phyloP scores from a whole-genome alignment of 2,113 vertebrate genomes.

The Ageneiosus marmoratus region DNA sequence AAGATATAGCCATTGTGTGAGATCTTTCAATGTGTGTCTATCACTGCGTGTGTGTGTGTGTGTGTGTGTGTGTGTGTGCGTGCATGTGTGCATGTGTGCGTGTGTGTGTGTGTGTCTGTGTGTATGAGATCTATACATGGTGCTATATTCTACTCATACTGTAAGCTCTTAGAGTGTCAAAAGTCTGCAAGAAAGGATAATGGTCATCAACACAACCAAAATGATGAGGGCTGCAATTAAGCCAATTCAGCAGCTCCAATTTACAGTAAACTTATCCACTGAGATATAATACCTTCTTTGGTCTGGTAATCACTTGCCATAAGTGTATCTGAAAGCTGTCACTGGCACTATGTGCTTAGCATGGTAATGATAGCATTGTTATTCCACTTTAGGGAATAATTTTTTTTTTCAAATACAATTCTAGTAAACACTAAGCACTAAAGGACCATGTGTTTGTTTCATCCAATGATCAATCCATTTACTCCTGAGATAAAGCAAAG shows the following conservation, averaged over 20 bases:
- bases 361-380: neutral
- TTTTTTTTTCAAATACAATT: neutral
- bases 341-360: neutral
- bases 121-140: neutral
- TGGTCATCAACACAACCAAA: conserved; percentile 13
- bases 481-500: neutral
- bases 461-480: neutral
- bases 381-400: neutral
- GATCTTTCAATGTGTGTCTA: neutral
- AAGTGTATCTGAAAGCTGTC: neutral
- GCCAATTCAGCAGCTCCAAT: conserved; percentile 2
- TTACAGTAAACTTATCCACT: neutral
- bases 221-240: conserved; percentile 1
- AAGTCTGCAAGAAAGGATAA: conserved; percentile 1
- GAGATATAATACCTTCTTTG: conserved; percentile 8
- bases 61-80: conserved; percentile 11
- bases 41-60: no score
- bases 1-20: neutral
- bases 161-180: neutral
- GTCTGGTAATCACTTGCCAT: neutral
- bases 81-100: neutral
- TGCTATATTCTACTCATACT: neutral
- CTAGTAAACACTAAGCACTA: neutral
- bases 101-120: neutral
- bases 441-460: neutral